Conservation (phyloP, 2,888 invertebrate species). For the Apamea crenata region DNA sequence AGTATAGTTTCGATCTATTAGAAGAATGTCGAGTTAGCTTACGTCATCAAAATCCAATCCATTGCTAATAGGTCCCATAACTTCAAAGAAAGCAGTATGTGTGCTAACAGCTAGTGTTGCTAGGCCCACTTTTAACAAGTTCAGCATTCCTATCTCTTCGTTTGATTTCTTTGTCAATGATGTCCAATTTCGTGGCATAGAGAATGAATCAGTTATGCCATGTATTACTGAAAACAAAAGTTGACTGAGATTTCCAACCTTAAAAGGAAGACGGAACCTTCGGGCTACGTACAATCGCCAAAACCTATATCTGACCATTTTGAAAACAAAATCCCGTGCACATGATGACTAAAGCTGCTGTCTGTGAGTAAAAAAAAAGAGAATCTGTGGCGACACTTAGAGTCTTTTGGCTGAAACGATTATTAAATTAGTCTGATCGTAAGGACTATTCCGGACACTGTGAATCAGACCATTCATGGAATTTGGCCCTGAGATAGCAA, state of each 20-base stretch:
- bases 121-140: neutral
- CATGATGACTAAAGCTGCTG: too few relatives aligned
- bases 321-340: too few relatives aligned
- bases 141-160: conserved; percentile 38
- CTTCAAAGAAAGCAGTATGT: conserved; percentile 33
- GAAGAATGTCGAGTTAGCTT: neutral
- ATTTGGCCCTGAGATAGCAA: neutral
- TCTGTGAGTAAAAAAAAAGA: too few relatives aligned
- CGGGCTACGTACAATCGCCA: too few relatives aligned
- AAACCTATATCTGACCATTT: too few relatives aligned
- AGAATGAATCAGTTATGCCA: conserved; percentile 30
- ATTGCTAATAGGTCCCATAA: conserved; percentile 44
- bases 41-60: conserved; percentile 37
- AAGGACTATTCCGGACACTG: neutral
- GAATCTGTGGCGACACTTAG: too few relatives aligned
- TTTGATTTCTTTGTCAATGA: conserved; percentile 40
- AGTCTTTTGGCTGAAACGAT: neutral
- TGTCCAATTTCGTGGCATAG: conserved; percentile 39
- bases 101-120: neutral
- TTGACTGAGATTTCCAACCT: neutral
- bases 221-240: conserved; percentile 31
- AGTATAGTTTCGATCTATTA: neutral
- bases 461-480: neutral
- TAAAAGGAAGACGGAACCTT: neutral
- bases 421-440: neutral